These are phyloP conservation scores for Lamellibrachia luymesi DNA, from an alignment of 1,140 invertebrate genomes.

Conservation along the genomic window DNA sequence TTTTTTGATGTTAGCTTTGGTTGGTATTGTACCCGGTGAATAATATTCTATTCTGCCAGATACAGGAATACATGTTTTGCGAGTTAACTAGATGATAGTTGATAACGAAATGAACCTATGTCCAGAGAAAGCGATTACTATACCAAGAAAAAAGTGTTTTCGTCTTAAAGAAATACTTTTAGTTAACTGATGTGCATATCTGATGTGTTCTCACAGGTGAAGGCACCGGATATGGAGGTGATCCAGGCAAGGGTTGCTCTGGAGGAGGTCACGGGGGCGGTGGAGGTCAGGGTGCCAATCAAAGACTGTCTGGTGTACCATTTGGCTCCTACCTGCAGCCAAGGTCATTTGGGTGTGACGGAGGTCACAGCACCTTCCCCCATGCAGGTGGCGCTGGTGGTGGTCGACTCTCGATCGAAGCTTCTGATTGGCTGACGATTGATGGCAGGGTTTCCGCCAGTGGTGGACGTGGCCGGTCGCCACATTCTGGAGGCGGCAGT, in stretches of 20 bases:
- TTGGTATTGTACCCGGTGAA: too few relatives aligned
- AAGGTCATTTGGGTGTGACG: slow-evolving; percentile 39
- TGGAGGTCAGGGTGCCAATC: slow-evolving; percentile 42
- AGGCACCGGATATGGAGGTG: slow-evolving; percentile 14
- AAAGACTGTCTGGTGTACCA: slow-evolving; percentile 32
- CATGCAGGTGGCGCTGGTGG: slow-evolving; percentile 38
- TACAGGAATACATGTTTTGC: too few relatives aligned
- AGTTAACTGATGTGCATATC: background rate
- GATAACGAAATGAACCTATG: too few relatives aligned
- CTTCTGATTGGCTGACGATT: slow-evolving; percentile 12
- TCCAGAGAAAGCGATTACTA: too few relatives aligned
- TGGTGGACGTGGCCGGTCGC: slow-evolving; percentile 37
- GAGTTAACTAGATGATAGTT: too few relatives aligned
- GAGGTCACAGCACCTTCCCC: slow-evolving; percentile 41
- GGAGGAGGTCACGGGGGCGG: slow-evolving; percentile 45
- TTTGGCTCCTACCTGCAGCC: slow-evolving; percentile 42
- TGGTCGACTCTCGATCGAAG: slow-evolving; percentile 36
- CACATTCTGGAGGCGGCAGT: slow-evolving; percentile 40
- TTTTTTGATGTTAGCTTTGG: too few relatives aligned
- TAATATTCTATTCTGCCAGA: too few relatives aligned
- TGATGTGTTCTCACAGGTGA: background rate
- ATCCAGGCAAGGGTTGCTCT: slow-evolving; percentile 33
- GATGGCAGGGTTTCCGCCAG: slow-evolving; percentile 23
- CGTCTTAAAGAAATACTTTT: background rate
- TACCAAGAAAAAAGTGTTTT: too few relatives aligned